Conservation (phyloP, 2,888 invertebrate genomes). For the Rhingia campestris region DNA sequence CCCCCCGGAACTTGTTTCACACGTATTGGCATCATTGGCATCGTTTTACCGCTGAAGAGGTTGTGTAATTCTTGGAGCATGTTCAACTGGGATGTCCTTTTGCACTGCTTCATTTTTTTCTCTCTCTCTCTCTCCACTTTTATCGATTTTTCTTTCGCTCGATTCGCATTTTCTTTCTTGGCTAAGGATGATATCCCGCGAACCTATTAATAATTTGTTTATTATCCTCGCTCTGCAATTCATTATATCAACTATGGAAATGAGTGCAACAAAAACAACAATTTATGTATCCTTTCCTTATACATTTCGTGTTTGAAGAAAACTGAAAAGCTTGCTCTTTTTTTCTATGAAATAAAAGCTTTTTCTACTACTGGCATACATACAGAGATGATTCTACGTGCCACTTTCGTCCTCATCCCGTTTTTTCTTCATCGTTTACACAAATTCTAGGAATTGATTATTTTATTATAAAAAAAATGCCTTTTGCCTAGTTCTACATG, state of each 20-base stretch:
- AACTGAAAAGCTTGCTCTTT: slow-evolving; percentile 10
- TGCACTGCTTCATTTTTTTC: background rate
- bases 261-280: background rate
- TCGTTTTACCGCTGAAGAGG: slow-evolving; percentile 14
- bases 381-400: background rate
- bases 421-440: slow-evolving; percentile 22
- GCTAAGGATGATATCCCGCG: slow-evolving; percentile 48
- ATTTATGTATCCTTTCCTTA: background rate
- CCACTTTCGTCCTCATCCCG: slow-evolving; percentile 22
- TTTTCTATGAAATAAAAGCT: background rate
- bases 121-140: background rate
- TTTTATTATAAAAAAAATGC: slow-evolving; percentile 48
- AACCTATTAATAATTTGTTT: slow-evolving; percentile 53
- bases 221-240: slow-evolving; percentile 14
- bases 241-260: background rate
- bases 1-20: slow-evolving; percentile 4
- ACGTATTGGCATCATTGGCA: slow-evolving; percentile 42
- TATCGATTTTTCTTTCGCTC: slow-evolving; percentile 37
- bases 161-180: background rate
- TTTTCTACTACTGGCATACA: slow-evolving; percentile 2
- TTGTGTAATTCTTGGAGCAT: slow-evolving; percentile 69
- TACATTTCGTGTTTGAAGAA: slow-evolving; percentile 20
- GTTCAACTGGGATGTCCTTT: slow-evolving; percentile 45
- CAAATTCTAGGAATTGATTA: slow-evolving; percentile 62
- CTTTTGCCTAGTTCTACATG: background rate